Evolutionary conservation across 1,140 invertebrate genomes (phyloP).

Genomic region (Hylaeus anthracinus): DNA sequence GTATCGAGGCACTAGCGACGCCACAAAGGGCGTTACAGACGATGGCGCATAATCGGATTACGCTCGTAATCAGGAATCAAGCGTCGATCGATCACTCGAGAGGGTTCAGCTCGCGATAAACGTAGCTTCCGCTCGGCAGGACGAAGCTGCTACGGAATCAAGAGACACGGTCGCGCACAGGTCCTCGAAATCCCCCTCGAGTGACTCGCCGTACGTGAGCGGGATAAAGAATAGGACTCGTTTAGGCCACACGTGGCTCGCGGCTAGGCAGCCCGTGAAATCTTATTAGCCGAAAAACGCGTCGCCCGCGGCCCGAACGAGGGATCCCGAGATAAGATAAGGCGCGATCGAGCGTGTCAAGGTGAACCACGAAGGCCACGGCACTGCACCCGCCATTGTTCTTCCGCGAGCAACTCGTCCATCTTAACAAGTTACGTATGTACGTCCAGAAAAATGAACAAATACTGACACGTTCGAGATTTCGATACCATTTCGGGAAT

Average conservation of each 20-base stretch:
- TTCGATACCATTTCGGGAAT: no score
- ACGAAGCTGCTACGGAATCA: slow-evolving; percentile 10
- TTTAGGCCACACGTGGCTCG: slow-evolving; percentile 43
- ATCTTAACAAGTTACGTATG: slow-evolving; percentile 15
- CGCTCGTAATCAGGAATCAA: slow-evolving; percentile 40
- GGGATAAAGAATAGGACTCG: slow-evolving; percentile 52
- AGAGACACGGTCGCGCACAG: slow-evolving; percentile 6
- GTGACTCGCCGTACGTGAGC: slow-evolving; percentile 48
- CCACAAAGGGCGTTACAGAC: background rate
- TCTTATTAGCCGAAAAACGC: slow-evolving; percentile 60
- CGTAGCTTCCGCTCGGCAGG: slow-evolving; percentile 22
- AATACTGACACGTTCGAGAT: no score
- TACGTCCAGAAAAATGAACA: no score
- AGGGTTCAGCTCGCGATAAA: background rate
- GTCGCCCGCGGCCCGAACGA: background rate
- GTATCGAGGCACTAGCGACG: background rate
- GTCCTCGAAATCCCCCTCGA: slow-evolving; percentile 44
- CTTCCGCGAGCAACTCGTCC: background rate
- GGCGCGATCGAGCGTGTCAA: slow-evolving; percentile 13
- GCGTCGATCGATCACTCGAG: slow-evolving; percentile 10
- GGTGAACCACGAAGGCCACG: background rate
- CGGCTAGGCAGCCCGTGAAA: slow-evolving; percentile 25
- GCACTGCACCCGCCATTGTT: background rate
- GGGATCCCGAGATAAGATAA: slow-evolving; percentile 24
- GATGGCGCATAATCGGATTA: slow-evolving; percentile 31